Percentiles rank a stretch among this genome's conserved stretches.
phyloP scores from a whole-genome alignment of 1,140 invertebrate species.

The Neodiprion pinetum region DNA sequence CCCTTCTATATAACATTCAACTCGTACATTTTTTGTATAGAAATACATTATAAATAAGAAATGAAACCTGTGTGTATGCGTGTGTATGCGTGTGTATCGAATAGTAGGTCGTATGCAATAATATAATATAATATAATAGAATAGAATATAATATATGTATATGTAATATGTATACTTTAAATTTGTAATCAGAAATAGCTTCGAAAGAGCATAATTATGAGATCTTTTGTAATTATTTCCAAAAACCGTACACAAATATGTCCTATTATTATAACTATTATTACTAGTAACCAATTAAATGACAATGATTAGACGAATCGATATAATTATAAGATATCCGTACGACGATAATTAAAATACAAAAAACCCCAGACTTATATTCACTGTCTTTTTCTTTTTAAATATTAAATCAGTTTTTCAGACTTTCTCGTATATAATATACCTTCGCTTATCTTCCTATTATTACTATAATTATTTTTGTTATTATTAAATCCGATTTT shows the following conservation, averaged over 20 bases:
- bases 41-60: background rate
- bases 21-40: background rate
- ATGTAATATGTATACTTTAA: background rate
- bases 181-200: background rate
- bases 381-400: background rate
- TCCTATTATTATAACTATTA: too few relatives aligned
- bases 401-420: background rate
- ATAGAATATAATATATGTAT: background rate
- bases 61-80: background rate
- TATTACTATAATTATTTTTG: background rate
- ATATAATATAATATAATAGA: background rate
- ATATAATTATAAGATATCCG: background rate
- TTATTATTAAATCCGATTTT: conserved; percentile 7
- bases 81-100: background rate
- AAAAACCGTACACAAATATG: background rate
- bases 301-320: background rate
- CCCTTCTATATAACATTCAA: background rate
- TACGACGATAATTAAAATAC: background rate
- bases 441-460: too few relatives aligned
- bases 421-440: background rate
- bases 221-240: background rate
- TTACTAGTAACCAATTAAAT: too few relatives aligned
- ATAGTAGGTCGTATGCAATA: background rate
- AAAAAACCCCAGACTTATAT: background rate
- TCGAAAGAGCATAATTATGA: background rate